phyloP scores from a whole-genome alignment of 2,888 invertebrate genomes.

The Dicranocentrus wangi region DNA sequence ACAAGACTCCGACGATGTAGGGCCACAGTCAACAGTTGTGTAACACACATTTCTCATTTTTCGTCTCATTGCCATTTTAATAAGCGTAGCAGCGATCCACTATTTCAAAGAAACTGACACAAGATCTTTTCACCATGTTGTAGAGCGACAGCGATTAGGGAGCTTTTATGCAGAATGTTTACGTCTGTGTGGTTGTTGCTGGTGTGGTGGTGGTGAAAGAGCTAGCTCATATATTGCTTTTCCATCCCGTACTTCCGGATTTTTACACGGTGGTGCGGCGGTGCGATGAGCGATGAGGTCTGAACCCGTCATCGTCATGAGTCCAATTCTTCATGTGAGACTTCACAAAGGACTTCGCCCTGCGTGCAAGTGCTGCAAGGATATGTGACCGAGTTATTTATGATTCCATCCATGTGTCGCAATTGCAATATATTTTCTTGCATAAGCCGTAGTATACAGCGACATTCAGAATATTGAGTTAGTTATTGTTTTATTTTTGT shows the following conservation, averaged over 20 bases:
- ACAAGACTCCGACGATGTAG: slow-evolving; percentile 26
- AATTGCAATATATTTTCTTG: too few species aligned
- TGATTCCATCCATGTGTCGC: neutral
- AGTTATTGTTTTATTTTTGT: neutral
- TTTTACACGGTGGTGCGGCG: slow-evolving; percentile 9
- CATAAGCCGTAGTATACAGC: neutral
- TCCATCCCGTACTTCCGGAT: slow-evolving; percentile 31
- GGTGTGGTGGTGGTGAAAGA: slow-evolving; percentile 41
- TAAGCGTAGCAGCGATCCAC: slow-evolving; percentile 40
- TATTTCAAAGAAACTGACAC: slow-evolving; percentile 42
- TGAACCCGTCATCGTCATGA: slow-evolving; percentile 26
- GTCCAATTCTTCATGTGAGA: slow-evolving; percentile 54
- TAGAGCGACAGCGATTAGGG: slow-evolving; percentile 26
- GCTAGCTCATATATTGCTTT: slow-evolving; percentile 7
- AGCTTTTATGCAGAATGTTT: slow-evolving; percentile 46
- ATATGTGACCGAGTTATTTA: neutral
- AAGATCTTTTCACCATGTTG: slow-evolving; percentile 36
- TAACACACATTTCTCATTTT: slow-evolving; percentile 36
- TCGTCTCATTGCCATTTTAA: slow-evolving; percentile 44
- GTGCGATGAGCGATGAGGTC: slow-evolving; percentile 52
- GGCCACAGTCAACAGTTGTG: slow-evolving; percentile 2
- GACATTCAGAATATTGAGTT: neutral
- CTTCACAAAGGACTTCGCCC: slow-evolving; percentile 72
- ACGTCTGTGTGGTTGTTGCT: slow-evolving; percentile 40
- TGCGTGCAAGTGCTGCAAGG: slow-evolving; percentile 67